Base-by-base conservation (phyloP, 2,888 invertebrate species). In the Pyrrhia umbra region DNA sequence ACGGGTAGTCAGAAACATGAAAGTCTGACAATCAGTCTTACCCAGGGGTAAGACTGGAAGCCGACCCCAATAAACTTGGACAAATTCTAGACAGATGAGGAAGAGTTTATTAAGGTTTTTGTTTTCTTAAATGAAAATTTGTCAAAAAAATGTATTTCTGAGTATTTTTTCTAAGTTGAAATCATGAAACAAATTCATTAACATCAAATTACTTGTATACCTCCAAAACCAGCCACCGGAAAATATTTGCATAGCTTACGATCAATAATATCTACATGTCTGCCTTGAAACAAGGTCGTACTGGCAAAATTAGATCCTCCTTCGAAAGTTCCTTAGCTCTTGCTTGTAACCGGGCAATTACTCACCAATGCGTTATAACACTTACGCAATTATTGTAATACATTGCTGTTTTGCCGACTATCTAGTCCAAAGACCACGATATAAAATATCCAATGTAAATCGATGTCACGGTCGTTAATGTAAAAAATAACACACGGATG, bases 401-500 rank as follows among this genome's bases (percentile, higher is more conserved):
- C 74, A 79, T 68, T 65, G 63, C 73, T 45, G 27, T 34, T 69
- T 61, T 42, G 1, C 10, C 4, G 10, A 55, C 8, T 21, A 34
- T 15, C 43, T 34, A 23, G 1, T 46, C 46, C 23, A 37, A 13
- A 23, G 15, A 51, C n/a, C 20, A 34, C 25, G 51, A 9, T 39
- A 55, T 43, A 23, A 6, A 67, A 21, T 40, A 20, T 9, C 59
- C 63, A 40, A 77, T 68, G 60, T 43, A 77, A 45, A 60, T 57
- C 37, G 39, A 56, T 57, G 60, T 68, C 67, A 51, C 20, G 56
- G 55, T 59, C n/a, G 39, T 13, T 45, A 54, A 58, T 54, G 57
- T 63, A 67, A 61, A 65, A 67, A 63, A 56, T 42, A 61, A 51
- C 37, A 75, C 61, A 71, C 73, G 76, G 78, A 79, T 83, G 67